A percentile compares a stretch with the other conserved stretches of the same genome.
Evolutionary conservation across 2,797 vertebrate species (phyloP).

Genomic region (Neomorphus geoffroyi): DNA sequence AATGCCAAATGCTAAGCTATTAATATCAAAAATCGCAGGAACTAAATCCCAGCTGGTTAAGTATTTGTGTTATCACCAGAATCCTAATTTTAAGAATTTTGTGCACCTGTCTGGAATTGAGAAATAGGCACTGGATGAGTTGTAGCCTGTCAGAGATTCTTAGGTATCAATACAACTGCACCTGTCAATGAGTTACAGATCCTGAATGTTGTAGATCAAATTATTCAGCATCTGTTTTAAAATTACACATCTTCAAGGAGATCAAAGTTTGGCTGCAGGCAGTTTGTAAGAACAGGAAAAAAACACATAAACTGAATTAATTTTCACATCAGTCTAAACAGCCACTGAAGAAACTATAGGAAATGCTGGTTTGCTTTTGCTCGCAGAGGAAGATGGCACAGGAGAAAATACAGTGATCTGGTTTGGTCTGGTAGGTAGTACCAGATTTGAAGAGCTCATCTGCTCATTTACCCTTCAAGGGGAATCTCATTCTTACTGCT

Average conservation of each 20-base stretch:
- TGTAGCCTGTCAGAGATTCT: background rate
- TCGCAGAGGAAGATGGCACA: background rate
- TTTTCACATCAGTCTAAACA: background rate
- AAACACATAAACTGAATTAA: background rate
- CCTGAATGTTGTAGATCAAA: background rate
- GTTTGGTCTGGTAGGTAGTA: background rate
- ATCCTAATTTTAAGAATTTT: conserved; percentile 28
- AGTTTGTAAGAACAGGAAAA: background rate
- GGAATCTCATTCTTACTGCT: background rate
- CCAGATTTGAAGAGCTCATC: background rate
- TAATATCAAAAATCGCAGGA: conserved; percentile 42
- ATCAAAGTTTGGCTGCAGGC: background rate
- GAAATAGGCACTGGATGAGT: background rate
- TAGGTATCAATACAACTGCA: background rate
- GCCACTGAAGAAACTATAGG: background rate
- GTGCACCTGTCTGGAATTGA: background rate
- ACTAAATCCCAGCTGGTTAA: conserved; percentile 6
- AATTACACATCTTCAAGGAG: background rate
- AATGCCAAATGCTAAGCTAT: conserved; percentile 33
- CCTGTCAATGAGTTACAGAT: background rate
- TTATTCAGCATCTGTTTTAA: background rate
- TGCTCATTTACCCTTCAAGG: background rate
- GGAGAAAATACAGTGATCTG: background rate
- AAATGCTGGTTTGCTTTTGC: background rate
- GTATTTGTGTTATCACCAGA: conserved; percentile 10